Evolutionary conservation across 2,113 vertebrate species (phyloP).

Genomic region (Piaya cayana): DNA sequence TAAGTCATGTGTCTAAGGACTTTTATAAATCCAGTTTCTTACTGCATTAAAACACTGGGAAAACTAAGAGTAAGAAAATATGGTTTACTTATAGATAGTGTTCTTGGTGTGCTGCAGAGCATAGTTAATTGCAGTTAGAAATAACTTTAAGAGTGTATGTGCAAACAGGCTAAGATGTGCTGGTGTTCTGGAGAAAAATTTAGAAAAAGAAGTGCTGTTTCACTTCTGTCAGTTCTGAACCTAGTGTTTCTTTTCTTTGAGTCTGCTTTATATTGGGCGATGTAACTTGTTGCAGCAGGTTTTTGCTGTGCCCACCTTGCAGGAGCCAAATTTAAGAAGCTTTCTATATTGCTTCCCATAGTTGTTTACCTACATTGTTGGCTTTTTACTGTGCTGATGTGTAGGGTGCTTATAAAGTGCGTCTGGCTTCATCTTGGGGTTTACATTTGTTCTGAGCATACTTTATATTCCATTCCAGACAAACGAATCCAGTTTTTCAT

Average conservation of each 20-base stretch:
- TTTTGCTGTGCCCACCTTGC: background rate
- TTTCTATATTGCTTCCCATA: background rate
- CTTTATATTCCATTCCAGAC: constrained; percentile 74
- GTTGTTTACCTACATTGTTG: background rate
- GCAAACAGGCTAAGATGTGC: background rate
- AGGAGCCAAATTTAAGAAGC: background rate
- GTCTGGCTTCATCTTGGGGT: background rate
- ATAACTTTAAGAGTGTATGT: background rate
- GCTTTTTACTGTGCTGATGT: background rate
- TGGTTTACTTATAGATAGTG: background rate
- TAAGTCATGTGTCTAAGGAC: background rate
- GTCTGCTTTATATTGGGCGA: background rate
- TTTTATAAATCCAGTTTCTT: background rate
- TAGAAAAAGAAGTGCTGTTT: background rate
- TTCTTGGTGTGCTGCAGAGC: background rate
- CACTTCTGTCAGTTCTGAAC: background rate
- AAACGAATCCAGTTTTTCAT: constrained; percentile 89
- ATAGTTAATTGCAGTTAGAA: background rate
- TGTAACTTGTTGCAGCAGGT: background rate
- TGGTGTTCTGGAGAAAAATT: background rate
- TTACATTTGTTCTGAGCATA: background rate
- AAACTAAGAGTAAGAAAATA: background rate
- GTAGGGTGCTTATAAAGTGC: background rate
- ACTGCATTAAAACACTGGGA: background rate
- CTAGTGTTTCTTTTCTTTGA: background rate